phyloP scores from a whole-genome alignment of 2,888 invertebrate species.

The Ophioninae sp. region DNA sequence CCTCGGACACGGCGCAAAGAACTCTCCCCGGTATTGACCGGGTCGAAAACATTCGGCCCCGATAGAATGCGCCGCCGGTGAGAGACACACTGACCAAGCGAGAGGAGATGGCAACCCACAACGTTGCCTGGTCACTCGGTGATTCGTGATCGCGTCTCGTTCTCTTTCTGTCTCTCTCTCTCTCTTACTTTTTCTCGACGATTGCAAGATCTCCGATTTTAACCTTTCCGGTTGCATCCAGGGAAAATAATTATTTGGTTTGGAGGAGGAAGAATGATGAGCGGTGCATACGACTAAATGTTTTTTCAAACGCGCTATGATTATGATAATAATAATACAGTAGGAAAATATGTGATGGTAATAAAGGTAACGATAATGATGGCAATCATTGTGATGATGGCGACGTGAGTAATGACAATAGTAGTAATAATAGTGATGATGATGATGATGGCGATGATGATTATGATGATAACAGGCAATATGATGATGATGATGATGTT shows the following conservation, averaged over 20 bases:
- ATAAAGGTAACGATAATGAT: no score
- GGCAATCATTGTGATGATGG: no score
- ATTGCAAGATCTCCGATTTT: not conserved
- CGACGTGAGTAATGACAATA: no score
- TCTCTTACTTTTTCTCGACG: not conserved
- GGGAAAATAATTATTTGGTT: not conserved
- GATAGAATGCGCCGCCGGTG: conserved; percentile 66
- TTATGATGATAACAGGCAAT: no score
- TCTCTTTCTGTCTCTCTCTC: not conserved
- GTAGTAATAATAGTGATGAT: no score
- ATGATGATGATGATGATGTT: no score
- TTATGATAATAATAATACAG: no score
- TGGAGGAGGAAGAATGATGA: not conserved
- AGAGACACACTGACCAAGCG: conserved; percentile 74
- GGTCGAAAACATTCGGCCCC: conserved; percentile 71
- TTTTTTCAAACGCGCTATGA: not conserved
- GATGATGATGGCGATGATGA: no score
- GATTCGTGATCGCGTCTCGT: conserved; percentile 34
- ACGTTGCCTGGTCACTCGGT: conserved; percentile 55
- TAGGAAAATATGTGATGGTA: no score
- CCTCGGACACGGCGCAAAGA: not conserved
- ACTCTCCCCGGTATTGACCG: conserved; percentile 63
- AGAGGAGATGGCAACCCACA: conserved; percentile 33
- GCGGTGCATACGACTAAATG: not conserved
- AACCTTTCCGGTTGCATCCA: not conserved